These are phyloP conservation scores for Embidobia sp. DNA, from an alignment of 2,888 invertebrate genomes.

Conservation along the genomic window DNA sequence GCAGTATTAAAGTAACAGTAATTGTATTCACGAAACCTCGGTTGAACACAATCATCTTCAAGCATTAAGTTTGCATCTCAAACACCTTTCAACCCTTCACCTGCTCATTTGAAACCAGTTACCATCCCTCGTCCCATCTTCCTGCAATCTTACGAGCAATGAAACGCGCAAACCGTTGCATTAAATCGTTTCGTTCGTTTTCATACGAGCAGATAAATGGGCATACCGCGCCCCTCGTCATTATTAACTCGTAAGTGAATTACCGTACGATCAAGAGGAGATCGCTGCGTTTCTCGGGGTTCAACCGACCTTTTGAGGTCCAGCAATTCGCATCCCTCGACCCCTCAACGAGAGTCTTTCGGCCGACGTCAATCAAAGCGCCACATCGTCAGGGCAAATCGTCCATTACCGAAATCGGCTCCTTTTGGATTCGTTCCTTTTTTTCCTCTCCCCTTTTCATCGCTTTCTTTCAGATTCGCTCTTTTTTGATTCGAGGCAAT, in stretches of 20 bases:
- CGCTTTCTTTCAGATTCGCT: neutral
- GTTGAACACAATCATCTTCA: too few species aligned
- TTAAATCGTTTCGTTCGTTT: slow-evolving; percentile 54
- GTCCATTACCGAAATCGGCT: slow-evolving; percentile 35
- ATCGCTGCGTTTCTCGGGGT: slow-evolving; percentile 74
- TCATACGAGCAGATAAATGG: slow-evolving; percentile 72
- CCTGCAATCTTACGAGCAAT: slow-evolving; percentile 17
- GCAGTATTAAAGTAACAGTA: too few species aligned
- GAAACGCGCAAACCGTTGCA: slow-evolving; percentile 7
- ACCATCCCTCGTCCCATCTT: slow-evolving; percentile 1
- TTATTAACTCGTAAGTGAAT: slow-evolving; percentile 81
- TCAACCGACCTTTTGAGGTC: slow-evolving; percentile 77
- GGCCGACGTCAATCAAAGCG: slow-evolving; percentile 49
- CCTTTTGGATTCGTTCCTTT: slow-evolving; percentile 1
- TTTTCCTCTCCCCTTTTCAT: neutral
- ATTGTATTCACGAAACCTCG: too few species aligned
- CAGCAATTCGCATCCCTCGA: slow-evolving; percentile 69
- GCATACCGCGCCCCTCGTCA: slow-evolving; percentile 75
- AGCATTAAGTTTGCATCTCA: neutral
- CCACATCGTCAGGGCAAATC: slow-evolving; percentile 50
- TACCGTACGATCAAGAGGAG: slow-evolving; percentile 80
- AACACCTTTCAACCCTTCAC: neutral
- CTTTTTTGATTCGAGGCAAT: neutral
- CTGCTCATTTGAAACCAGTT: slow-evolving; percentile 2
- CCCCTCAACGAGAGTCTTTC: slow-evolving; percentile 61